These are phyloP conservation scores for Nomada ruficornis DNA, from an alignment of 2,888 invertebrate genomes.

Conservation along the genomic window DNA sequence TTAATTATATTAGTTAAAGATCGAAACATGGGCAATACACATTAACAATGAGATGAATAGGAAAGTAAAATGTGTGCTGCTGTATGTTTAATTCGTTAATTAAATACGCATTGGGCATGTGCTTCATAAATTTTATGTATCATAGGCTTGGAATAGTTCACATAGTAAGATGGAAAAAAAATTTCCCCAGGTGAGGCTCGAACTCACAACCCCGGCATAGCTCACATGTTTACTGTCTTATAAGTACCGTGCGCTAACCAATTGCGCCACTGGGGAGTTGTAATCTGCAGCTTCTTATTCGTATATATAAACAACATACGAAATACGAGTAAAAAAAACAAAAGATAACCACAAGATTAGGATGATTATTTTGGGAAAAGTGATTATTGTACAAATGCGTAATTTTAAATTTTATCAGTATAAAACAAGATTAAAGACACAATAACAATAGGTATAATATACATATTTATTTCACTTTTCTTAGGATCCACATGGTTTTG, in stretches of 20 bases:
- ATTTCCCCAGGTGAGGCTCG: constrained; percentile 99
- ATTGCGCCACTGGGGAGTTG: constrained; percentile 97
- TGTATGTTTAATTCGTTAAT: background rate
- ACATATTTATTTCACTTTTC: background rate
- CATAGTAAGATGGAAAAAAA: constrained; percentile 82
- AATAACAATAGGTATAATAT: background rate
- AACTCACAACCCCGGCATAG: constrained; percentile 99
- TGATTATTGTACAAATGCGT: background rate
- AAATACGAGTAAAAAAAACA: background rate
- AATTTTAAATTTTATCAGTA: constrained; percentile 2
- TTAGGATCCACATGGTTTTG: no score
- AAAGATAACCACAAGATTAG: background rate
- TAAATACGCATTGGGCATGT: background rate
- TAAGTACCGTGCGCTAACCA: constrained; percentile 99
- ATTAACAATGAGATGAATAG: background rate
- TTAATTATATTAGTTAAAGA: background rate
- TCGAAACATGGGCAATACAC: background rate
- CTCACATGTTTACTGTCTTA: constrained; percentile 97
- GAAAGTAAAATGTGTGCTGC: background rate
- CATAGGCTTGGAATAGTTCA: background rate
- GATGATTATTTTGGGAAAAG: background rate
- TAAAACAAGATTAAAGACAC: background rate
- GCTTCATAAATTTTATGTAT: no score
- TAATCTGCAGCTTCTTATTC: constrained; percentile 45
- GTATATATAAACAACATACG: background rate